Evolutionary conservation across 2,888 invertebrate species (phyloP).

Genomic region (Oscheius sp.): DNA sequence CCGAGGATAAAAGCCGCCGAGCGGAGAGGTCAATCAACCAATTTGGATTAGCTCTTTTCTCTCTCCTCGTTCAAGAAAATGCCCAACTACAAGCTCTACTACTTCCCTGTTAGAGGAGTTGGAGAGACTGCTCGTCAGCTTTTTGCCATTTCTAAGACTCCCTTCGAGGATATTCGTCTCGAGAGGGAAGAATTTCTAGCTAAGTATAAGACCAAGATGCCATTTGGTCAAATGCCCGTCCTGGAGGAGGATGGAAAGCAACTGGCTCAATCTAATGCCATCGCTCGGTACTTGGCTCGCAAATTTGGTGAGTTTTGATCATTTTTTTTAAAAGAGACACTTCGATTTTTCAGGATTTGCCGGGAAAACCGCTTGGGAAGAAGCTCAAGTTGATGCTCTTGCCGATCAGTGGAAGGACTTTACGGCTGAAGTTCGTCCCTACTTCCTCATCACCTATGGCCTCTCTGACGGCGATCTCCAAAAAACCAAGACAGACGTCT

Average conservation of each 20-base stretch:
- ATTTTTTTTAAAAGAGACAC: conserved; percentile 3
- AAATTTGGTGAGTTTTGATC: conserved; percentile 35
- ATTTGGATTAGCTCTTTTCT: too few species aligned
- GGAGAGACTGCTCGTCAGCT: conserved; percentile 44
- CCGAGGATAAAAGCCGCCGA: too few species aligned
- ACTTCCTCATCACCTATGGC: conserved; percentile 42
- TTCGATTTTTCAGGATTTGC: conserved; percentile 41
- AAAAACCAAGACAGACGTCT: conserved; percentile 40
- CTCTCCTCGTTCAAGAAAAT: too few species aligned
- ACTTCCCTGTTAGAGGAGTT: conserved; percentile 48
- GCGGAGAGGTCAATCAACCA: too few species aligned
- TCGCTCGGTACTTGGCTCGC: conserved; percentile 48
- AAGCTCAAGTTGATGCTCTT: conserved; percentile 44
- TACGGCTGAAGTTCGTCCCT: conserved; percentile 38
- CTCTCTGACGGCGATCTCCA: conserved; percentile 42
- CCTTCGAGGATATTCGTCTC: conserved; percentile 53
- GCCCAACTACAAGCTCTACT: conserved; percentile 48
- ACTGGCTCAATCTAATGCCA: conserved; percentile 50
- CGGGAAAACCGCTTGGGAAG: conserved; percentile 43
- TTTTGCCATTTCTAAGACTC: conserved; percentile 40
- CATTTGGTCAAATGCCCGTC: conserved; percentile 56
- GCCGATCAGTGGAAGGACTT: conserved; percentile 59
- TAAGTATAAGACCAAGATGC: conserved; percentile 46
- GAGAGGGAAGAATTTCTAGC: conserved; percentile 46
- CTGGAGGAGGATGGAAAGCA: conserved; percentile 49